A percentile compares a stretch with the other conserved stretches of the same genome.
Evolutionary conservation across 2,113 vertebrate species (phyloP).

Genomic region (Cardinalis cardinalis): DNA sequence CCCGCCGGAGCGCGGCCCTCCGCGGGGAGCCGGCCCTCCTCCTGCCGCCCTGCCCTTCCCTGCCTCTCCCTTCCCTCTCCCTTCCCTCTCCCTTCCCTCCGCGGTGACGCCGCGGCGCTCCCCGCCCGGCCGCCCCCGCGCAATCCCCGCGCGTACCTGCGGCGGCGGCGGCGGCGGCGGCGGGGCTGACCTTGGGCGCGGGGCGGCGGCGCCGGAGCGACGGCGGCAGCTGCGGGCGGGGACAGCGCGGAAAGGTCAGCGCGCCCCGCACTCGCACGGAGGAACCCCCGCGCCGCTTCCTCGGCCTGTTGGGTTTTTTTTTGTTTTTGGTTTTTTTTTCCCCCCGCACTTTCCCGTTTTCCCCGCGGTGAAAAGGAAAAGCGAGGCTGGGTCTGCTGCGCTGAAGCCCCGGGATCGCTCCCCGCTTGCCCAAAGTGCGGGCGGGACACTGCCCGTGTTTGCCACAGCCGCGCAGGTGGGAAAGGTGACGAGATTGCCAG

Average conservation of each 20-base stretch:
- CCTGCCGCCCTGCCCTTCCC: too few relatives aligned
- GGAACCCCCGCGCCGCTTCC: neutral
- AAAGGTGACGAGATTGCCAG: neutral
- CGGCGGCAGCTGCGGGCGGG: neutral
- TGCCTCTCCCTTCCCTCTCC: too few relatives aligned
- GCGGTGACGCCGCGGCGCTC: neutral
- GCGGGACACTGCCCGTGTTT: neutral
- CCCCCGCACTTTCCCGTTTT: neutral
- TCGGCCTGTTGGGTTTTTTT: accelerated
- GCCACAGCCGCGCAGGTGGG: neutral
- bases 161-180: neutral
- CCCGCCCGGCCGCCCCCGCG: neutral
- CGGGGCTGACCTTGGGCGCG: neutral
- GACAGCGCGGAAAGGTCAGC: conserved; percentile 36
- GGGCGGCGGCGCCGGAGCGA: neutral
- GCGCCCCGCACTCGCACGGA: neutral
- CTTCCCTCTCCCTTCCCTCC: neutral
- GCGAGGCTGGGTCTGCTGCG: too few relatives aligned
- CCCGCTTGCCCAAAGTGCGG: accelerated
- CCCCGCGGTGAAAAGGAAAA: neutral
- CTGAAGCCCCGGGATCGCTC: neutral
- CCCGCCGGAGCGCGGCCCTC: neutral
- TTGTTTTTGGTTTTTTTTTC: too few relatives aligned
- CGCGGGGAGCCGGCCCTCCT: neutral
- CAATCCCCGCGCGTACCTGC: neutral